Base-by-base conservation (phyloP, 2,797 vertebrate genomes). In the Neosalanx taihuensis region DNA sequence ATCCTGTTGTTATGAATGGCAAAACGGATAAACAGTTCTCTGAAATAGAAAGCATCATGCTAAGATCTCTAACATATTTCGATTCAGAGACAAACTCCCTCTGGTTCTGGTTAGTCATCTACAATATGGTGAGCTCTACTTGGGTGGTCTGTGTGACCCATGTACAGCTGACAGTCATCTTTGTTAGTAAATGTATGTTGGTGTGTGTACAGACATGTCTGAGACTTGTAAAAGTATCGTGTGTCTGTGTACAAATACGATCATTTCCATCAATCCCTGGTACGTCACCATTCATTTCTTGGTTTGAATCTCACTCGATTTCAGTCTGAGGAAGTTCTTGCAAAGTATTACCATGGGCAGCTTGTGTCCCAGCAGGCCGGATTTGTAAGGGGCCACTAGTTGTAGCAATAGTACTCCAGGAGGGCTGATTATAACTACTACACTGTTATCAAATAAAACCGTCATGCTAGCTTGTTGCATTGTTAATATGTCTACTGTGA, bases 401-500 rank as follows among this genome's bases (percentile, higher is more conserved):
- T 20, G 33, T 41, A 1, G 1, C 29, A 1, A 59, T 17, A 73
- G 37, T 61, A 35, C 53, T 51, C 72, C 41, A 20, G 10, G 33
- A 35, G 4, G 41, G 71, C 2, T 59, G 30, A 53, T 51, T 59
- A 23, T 70, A 12, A 29, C 63, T 20, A 60, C 53, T 10, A 60
- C 13, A 46, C 15, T 10, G 3, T 53, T 51, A 31, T 30, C 26
- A 41, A 57, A 15, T 56, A 73, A 72, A 68, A 53, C 63, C 46
- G 59, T 33, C 76, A 31, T 58, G 23, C 2, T 64, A 37, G 70
- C 29, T 65, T 64, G 41, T 62, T 17, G 3, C 10, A 49, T 51
- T 31, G 6, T 17, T 10, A 56, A 13, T 76, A 58, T 72, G 63
- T 67, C 68, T 68, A 58, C 53, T 17, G 23, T 53, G 15, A 29